These are phyloP conservation scores for Hanleya hanleyi DNA, from an alignment of 2,888 invertebrate species.

Conservation along the genomic window DNA sequence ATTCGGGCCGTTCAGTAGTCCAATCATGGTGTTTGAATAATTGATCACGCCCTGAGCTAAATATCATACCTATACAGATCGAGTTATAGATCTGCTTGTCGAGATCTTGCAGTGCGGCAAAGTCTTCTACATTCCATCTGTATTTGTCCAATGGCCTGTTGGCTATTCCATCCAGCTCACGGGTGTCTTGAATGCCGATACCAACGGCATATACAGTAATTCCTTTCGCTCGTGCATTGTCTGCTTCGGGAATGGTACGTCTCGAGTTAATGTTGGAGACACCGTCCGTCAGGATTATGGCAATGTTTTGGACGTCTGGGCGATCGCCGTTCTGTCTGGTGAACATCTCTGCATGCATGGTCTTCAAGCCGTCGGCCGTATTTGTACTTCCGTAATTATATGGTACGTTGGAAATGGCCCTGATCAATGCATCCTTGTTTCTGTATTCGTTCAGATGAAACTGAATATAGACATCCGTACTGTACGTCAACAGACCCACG, in stretches of 20 bases:
- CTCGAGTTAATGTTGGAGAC: constrained; percentile 57
- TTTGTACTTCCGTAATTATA: constrained; percentile 43
- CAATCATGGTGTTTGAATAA: no score
- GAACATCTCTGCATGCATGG: constrained; percentile 41
- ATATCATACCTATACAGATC: constrained; percentile 29
- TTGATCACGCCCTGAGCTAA: neutral
- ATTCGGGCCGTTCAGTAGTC: no score
- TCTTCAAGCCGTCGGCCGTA: constrained; percentile 40
- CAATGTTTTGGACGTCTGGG: constrained; percentile 43
- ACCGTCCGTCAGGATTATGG: constrained; percentile 58
- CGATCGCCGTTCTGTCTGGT: constrained; percentile 42
- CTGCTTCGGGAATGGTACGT: constrained; percentile 55
- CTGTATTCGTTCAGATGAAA: constrained; percentile 53
- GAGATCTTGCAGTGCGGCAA: constrained; percentile 41
- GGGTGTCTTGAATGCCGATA: constrained; percentile 45
- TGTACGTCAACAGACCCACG: constrained; percentile 54
- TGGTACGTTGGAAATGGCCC: constrained; percentile 39
- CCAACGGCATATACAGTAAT: constrained; percentile 49
- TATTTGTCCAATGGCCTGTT: constrained; percentile 42
- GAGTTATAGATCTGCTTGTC: constrained; percentile 31
- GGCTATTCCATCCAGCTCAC: constrained; percentile 51
- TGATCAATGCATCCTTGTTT: constrained; percentile 33
- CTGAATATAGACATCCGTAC: constrained; percentile 47
- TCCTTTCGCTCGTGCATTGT: constrained; percentile 31
- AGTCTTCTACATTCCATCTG: constrained; percentile 39